Conservation (phyloP, 2,888 invertebrate genomes). For the Dasypolia templi region DNA sequence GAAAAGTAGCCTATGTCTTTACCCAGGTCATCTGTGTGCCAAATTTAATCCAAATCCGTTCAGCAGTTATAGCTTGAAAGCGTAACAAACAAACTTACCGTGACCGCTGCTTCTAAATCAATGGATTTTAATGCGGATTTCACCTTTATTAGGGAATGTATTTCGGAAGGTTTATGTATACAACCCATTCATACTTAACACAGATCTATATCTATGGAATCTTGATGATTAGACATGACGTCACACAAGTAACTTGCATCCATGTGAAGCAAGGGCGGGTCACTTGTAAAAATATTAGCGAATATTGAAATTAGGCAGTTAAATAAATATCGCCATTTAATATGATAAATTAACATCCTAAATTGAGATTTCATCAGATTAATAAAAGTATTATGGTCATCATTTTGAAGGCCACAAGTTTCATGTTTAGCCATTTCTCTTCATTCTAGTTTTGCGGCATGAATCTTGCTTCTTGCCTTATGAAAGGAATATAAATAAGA, state of each 20-base stretch:
- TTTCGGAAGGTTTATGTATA: neutral
- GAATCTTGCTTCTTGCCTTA: conserved; percentile 29
- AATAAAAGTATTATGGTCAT: neutral
- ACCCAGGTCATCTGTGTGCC: too few species aligned
- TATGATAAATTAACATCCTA: neutral
- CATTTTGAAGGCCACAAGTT: neutral
- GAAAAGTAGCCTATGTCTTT: too few species aligned
- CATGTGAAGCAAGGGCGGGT: neutral
- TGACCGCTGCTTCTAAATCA: too few species aligned
- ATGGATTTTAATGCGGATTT: neutral
- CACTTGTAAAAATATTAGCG: neutral
- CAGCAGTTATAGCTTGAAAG: too few species aligned
- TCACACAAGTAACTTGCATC: neutral
- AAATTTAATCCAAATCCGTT: too few species aligned
- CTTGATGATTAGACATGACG: neutral
- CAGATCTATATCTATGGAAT: neutral
- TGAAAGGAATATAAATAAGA: conserved; percentile 58
- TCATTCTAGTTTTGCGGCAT: conserved; percentile 31
- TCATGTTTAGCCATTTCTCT: conserved; percentile 18
- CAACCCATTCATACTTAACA: neutral
- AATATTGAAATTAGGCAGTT: neutral
- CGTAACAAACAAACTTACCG: too few species aligned
- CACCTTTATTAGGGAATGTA: neutral
- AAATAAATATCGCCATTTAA: too few species aligned
- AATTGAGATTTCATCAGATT: neutral